Base-by-base conservation (phyloP, 1,140 invertebrate species). In the Drosophila hydei region DNA sequence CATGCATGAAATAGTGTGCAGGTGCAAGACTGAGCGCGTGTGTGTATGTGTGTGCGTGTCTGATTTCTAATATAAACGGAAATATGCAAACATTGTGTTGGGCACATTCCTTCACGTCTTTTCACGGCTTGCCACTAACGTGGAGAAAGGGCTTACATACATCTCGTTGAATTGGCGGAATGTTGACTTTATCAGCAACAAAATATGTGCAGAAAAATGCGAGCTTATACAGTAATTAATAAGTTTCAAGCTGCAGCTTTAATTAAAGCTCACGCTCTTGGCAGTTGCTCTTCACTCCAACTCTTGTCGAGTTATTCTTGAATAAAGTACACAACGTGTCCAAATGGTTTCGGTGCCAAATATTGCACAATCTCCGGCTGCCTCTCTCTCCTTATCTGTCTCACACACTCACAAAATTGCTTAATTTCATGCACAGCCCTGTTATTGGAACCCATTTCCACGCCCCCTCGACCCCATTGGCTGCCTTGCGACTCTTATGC, bases 21-120 rank as follows among this genome's bases (percentile, higher is more conserved):
- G 47, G 55, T 67, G 30, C 7, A n/a, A 47, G 23, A 25, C n/a
- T 30, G 16, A 25, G 19, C 23, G 11, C 27, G 18, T 64, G 51
- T 64, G 51, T 21, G 42, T 30, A 25, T 67, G 36, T 52, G 52
- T 45, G 54, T 47, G 42, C 56, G 33, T 62, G 70, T 47, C 30
- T 63, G 58, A 73, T 69, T 70, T 74, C 55, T 73, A 77, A 77
- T 77, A 77, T 70, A 73, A 70, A 74, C 63, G 64, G 63, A 77
- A 77, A 69, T 74, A 77, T 72, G 71, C 74, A 70, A 74, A 77
- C 71, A 77, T 77, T 73, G 56, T 73, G 50, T 30, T 56, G 40
- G n/a, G 40, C 59, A 56, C 74, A 69, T 77, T 74, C 69, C 64
- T 23, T 64, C 59, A 70, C 63, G 58, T 69, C 70, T 76, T 72